phyloP scores from a whole-genome alignment of 2,888 invertebrate genomes.

The Ferrisia virgata region DNA sequence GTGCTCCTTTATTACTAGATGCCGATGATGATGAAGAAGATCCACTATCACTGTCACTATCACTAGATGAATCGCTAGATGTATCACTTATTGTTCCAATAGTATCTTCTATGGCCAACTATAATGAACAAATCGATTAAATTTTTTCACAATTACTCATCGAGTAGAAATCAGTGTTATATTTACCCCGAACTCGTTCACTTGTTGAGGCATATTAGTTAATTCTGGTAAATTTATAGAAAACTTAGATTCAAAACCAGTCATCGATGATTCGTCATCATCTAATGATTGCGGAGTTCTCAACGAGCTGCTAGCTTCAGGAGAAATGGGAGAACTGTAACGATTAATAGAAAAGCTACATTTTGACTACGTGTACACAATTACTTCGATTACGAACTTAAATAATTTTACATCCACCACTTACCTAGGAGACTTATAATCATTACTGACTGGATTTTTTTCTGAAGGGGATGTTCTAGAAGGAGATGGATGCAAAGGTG shows the following conservation, averaged over 20 bases:
- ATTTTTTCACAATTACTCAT: neutral
- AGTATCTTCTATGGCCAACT: neutral
- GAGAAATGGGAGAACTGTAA: constrained; percentile 17
- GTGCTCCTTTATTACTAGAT: constrained; percentile 22
- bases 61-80: constrained; percentile 54
- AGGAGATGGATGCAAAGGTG: constrained; percentile 62
- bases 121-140: neutral
- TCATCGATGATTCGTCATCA: constrained; percentile 48
- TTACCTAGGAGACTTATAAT: constrained; percentile 36
- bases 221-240: constrained; percentile 40
- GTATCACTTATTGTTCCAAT: constrained; percentile 51
- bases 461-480: constrained; percentile 51
- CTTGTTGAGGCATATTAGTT: constrained; percentile 41
- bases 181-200: constrained; percentile 40
- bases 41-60: constrained; percentile 57
- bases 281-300: constrained; percentile 44
- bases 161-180: neutral
- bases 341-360: neutral
- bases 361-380: neutral
- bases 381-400: too few relatives aligned
- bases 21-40: constrained; percentile 49
- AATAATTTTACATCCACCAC: neutral
- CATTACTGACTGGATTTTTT: constrained; percentile 28
- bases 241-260: constrained; percentile 47
- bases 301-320: constrained; percentile 26